These are phyloP conservation scores for Psilopsiagon aymara DNA, from an alignment of 2,113 vertebrate genomes.

Conservation along the genomic window DNA sequence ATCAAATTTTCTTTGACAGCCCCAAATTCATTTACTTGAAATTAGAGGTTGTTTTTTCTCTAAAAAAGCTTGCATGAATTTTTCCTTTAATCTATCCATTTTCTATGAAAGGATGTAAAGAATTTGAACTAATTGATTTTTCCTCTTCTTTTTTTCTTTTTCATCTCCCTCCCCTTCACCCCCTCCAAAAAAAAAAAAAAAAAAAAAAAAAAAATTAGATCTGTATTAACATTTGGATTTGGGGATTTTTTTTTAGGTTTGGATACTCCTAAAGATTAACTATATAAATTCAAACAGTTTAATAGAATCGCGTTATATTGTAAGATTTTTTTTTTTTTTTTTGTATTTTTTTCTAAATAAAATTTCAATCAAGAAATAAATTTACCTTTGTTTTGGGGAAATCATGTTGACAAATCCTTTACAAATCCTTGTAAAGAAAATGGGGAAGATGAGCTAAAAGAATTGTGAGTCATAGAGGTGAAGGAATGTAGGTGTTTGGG, in stretches of 20 bases:
- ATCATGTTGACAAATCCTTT: not conserved
- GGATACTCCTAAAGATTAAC: not conserved
- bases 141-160: not conserved
- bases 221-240: not conserved
- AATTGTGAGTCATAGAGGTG: not conserved
- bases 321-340: not conserved
- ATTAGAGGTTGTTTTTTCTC: not conserved
- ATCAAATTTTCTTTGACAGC: constrained; percentile 65
- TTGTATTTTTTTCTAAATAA: not conserved
- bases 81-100: constrained; percentile 34
- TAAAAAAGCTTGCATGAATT: not conserved
- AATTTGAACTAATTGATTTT: not conserved
- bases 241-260: not conserved
- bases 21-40: constrained; percentile 64
- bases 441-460: not conserved
- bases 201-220: not conserved
- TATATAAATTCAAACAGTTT: not conserved
- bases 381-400: not conserved
- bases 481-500: not conserved
- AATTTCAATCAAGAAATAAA: not conserved
- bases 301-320: not conserved
- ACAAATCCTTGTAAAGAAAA: not conserved
- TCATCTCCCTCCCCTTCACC: too few relatives aligned
- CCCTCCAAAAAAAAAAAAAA: too few relatives aligned
- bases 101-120: not conserved